Base-by-base conservation (phyloP, 1,140 invertebrate genomes). In the Helicoverpa armigera region DNA sequence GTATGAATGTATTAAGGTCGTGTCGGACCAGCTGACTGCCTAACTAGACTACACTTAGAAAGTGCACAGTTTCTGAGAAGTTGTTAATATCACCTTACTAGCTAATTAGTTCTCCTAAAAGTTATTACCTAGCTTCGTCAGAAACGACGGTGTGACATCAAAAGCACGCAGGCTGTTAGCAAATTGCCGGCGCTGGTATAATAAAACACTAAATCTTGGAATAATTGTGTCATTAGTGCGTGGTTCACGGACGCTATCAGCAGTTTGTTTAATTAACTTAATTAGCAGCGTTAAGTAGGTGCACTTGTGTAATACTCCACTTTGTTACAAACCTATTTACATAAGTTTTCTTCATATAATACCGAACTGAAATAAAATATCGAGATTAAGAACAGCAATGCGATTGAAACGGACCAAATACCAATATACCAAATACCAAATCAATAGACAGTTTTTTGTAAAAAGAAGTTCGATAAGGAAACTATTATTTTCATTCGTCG, bases 211-310 rank as follows among this genome's bases (percentile, higher is more conserved):
- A 12, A 50, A 16, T 50, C 65, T 69, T 23, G 14, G 10, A 69
- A 16, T 48, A 67, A 50, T 23, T 50, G 12, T 43, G 65, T 13
- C 43, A 69, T 50, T 50, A 69, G 16, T 69, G 16, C n/a, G 65
- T 16, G 43, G 35, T n/a, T 3, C 63, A 48, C 16, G 35, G 9
- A 23, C 43, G 9, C 48, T 67, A 67, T 67, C 63, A 67, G 0
- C 63, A 43, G 35, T 18, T 12, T 50, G 63, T 67, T 18, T 50
- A 18, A 50, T 67, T 67, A 67, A 16, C 63, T 14, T 67, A 50
- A 67, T 67, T 67, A 67, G 10, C 10, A 11, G 43, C 48, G 18
- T n/a, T 50, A 69, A 50, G 16, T 10, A 13, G 12, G 9, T 18
- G 16, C 10, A 50, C 2, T 29, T 14, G 13, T 14, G 31, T 35